Base-by-base conservation (phyloP, 2,797 vertebrate species). In the Eidolon dupreanum region DNA sequence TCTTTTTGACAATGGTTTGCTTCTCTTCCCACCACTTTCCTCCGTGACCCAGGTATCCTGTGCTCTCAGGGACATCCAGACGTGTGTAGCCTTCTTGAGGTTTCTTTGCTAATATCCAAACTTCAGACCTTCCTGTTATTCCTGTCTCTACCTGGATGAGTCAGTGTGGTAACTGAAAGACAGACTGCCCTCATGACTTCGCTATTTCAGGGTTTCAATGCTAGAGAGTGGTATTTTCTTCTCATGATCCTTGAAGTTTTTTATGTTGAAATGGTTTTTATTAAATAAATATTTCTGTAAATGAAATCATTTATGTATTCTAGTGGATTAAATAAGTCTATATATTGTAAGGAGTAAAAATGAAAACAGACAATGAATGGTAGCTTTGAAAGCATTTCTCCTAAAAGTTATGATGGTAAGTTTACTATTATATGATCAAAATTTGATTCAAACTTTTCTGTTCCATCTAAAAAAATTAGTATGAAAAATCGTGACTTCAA, bases 1-100 rank as follows among this genome's bases (percentile, higher is more conserved):
- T 92, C 59, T 88, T 63, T 66, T 73, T 74, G 88, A 83, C 51
- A 83, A 5, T 74, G 68, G 33, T 92, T 97, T 88, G n/a, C 73
- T 96, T 90, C n/a, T 28, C 12, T 74, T 84, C 49, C 51, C 41
- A 41, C 38, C 70, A 53, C 5, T 85, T 31, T 88, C 22, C 19
- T 79, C 38, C 28, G 15, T 49, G 22, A 11, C 75, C 20, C 31
- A 79, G 31, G 26, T 61, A 68, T 73, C 41, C 53, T 20, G 36
- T 77, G 10, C 16, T 28, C 41, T 70, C 33, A 10, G 22, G 46
- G 22, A 73, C 75, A 19, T 81, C 79, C 63, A 81, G 22, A 65
- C 38, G 5, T 11, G 31, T 26, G 28, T n/a, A 46, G 4, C n/a
- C 36, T 83, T 85, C 17, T n/a, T 90, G 91, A 89, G 41, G 53